Conservation (phyloP, 2,888 invertebrate species). For the Hydroisotoma schaefferi region DNA sequence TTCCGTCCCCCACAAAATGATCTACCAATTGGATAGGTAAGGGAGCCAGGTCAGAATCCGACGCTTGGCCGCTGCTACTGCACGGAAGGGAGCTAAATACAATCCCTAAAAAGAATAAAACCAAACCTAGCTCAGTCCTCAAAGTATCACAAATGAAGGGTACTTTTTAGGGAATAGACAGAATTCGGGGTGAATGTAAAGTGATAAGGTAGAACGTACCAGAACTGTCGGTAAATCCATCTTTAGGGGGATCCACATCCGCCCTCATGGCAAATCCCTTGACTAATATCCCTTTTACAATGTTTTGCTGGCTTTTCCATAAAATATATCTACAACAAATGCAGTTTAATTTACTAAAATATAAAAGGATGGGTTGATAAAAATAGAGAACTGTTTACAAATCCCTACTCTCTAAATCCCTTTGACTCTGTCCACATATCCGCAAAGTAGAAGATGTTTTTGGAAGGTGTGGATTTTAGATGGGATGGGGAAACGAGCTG, state of each 20-base stretch:
- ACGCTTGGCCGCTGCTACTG: no score
- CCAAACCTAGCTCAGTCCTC: no score
- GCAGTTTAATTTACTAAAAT: not conserved
- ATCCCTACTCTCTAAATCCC: constrained; percentile 9
- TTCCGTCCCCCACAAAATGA: not conserved
- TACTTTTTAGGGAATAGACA: no score
- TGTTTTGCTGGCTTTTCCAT: not conserved
- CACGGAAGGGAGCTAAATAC: no score
- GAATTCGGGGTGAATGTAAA: no score
- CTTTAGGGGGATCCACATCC: no score
- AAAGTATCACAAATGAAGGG: no score
- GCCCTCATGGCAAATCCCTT: constrained; percentile 4
- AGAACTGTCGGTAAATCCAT: no score
- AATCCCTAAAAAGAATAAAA: no score
- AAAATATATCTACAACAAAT: constrained; percentile 6
- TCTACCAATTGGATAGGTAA: constrained; percentile 7
- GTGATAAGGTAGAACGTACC: no score
- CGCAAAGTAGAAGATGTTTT: constrained; percentile 5
- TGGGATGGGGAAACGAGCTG: constrained; percentile 1
- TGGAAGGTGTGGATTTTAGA: no score
- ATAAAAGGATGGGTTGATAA: not conserved
- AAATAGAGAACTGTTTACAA: not conserved
- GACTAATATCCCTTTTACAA: not conserved
- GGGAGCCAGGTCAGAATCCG: not conserved
- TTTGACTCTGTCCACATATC: constrained; percentile 8